Conservation (phyloP, 2,888 invertebrate species). For the Drosophila ustulata region DNA sequence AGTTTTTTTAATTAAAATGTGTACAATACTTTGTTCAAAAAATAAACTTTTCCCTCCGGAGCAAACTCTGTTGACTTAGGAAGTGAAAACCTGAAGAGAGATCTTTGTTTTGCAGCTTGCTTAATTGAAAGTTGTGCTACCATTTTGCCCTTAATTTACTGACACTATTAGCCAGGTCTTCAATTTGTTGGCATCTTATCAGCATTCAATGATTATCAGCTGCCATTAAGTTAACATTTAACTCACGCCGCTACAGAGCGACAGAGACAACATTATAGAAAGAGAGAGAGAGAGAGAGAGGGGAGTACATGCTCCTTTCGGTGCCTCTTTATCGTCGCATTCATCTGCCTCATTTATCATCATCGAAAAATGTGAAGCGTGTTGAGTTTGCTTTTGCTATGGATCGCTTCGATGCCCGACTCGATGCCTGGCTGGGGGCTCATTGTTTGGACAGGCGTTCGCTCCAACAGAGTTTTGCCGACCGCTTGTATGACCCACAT, state of each 20-base stretch:
- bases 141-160: slow-evolving; percentile 45
- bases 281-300: neutral
- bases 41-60: neutral
- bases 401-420: slow-evolving; percentile 25
- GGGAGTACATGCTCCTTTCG: slow-evolving; percentile 49
- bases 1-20: no score
- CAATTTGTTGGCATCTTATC: slow-evolving; percentile 37
- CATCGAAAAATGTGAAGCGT: slow-evolving; percentile 79
- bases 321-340: slow-evolving; percentile 73
- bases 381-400: slow-evolving; percentile 64
- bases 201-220: slow-evolving; percentile 40
- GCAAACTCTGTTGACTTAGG: neutral
- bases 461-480: slow-evolving; percentile 54
- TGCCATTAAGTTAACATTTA: slow-evolving; percentile 50
- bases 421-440: slow-evolving; percentile 44
- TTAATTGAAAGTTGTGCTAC: slow-evolving; percentile 17
- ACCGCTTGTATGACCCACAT: slow-evolving; percentile 59
- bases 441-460: slow-evolving; percentile 60
- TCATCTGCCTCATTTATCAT: slow-evolving; percentile 76
- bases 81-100: neutral
- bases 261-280: neutral
- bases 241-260: slow-evolving; percentile 37
- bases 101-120: neutral
- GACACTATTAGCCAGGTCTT: neutral
- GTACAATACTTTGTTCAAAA: no score